Conservation (phyloP, 2,888 invertebrate species). For the Tillus elongatus region DNA sequence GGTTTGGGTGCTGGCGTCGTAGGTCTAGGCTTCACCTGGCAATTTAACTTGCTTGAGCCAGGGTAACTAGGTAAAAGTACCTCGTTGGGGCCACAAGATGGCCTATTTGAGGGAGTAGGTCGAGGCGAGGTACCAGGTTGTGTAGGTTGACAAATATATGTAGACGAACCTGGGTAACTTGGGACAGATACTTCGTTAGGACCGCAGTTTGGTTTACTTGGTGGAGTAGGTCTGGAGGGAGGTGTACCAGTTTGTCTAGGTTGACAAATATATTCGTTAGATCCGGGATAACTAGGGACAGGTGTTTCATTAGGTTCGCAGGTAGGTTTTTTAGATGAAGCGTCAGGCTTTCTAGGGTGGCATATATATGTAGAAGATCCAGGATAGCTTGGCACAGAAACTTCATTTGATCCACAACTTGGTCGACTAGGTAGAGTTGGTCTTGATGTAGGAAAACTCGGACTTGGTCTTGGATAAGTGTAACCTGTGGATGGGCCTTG, state of each 20-base stretch:
- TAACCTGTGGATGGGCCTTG: slow-evolving; percentile 15
- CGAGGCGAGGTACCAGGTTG: background rate
- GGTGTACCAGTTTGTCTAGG: background rate
- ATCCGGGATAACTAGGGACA: background rate
- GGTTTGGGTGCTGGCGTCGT: background rate
- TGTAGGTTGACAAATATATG: background rate
- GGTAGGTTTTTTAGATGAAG: background rate
- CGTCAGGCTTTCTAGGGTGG: background rate
- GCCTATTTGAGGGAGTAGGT: slow-evolving; percentile 9
- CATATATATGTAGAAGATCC: slow-evolving; percentile 6
- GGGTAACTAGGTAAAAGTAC: background rate
- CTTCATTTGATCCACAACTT: slow-evolving; percentile 11
- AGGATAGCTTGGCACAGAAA: slow-evolving; percentile 11
- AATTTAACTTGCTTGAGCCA: background rate
- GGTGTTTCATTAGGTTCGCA: slow-evolving; percentile 2
- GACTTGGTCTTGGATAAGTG: too few species aligned
- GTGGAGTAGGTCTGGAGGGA: background rate
- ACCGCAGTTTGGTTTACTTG: background rate
- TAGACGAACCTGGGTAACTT: background rate
- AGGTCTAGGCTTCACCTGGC: background rate
- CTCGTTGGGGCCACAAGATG: background rate
- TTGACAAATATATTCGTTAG: background rate
- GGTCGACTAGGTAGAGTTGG: background rate
- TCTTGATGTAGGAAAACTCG: too few species aligned
- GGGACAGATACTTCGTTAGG: slow-evolving; percentile 2